Evolutionary conservation across 2,113 vertebrate genomes (phyloP).

Genomic region (Rattus norvegicus): GRCr8 NC_086022.1:68912001-68912500

Average conservation of each 20-base stretch:
- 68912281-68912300: neutral
- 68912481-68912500: constrained; percentile 5
- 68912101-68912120: neutral
- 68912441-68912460: neutral
- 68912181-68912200: neutral
- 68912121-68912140: neutral
- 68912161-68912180: neutral
- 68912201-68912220: neutral
- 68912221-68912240: neutral
- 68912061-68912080: neutral
- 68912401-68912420: constrained; percentile 26
- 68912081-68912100: constrained; percentile 12
- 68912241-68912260: neutral
- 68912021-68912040: neutral
- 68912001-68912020: constrained; percentile 58
- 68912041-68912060: constrained; percentile 49
- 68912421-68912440: neutral
- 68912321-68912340: neutral
- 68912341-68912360: neutral
- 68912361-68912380: neutral
- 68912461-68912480: neutral
- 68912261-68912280: constrained; percentile 12
- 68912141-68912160: neutral
- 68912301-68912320: neutral
- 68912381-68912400: neutral